Evolutionary conservation across 2,888 invertebrate species (phyloP), one percentile per base, ranked within the genome.

Genomic region (Meta bourneti): DNA sequence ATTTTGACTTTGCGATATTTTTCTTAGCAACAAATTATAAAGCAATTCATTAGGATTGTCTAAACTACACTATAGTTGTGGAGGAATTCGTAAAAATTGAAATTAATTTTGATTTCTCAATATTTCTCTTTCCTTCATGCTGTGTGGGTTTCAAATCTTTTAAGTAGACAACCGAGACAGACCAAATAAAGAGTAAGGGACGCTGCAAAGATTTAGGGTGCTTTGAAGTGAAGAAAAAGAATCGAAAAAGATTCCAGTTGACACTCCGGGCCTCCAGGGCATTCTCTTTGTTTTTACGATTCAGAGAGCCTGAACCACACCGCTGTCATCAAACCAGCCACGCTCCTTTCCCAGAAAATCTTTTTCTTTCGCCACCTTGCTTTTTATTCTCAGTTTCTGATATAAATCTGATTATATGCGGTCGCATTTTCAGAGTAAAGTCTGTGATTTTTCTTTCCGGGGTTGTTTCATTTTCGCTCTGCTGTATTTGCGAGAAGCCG

Each of bases 341-440:
- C 54, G 74, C 54, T 69, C 54, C 81, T 49, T 16, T 9, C 9
- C 8, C 11, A 61, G 61, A 74, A 70, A 74, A 49, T 72, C 20
- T 69, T 75, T 69, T 61, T 52, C 78, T 77, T 70, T 79, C 34
- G 19, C 51, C 70, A 61, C 19, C 61, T 77, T 78, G 13, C 70
- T 80, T 79, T 71, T 79, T 7, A 61, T 75, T 72, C 52, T 11
- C 48, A 34, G 52, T 88, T 72, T 51, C 81, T 88, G 88, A 81
- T 88, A 81, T 88, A 88, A 88, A 88, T 88, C 88, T 88, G 88
- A 88, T 88, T 88, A 88, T 81, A 88, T 74, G 88, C 54, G 88
- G 88, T 88, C 72, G 88, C 88, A 51, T 81, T 88, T 88, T 74
- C 34, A 75, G 81, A 88, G 69, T 16, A 54, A 75, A 74, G 16